Percentiles rank a stretch among this genome's conserved stretches.
These are phyloP conservation scores for Cheilosia scutellata DNA, from an alignment of 2,888 invertebrate genomes.

Conservation along the genomic window DNA sequence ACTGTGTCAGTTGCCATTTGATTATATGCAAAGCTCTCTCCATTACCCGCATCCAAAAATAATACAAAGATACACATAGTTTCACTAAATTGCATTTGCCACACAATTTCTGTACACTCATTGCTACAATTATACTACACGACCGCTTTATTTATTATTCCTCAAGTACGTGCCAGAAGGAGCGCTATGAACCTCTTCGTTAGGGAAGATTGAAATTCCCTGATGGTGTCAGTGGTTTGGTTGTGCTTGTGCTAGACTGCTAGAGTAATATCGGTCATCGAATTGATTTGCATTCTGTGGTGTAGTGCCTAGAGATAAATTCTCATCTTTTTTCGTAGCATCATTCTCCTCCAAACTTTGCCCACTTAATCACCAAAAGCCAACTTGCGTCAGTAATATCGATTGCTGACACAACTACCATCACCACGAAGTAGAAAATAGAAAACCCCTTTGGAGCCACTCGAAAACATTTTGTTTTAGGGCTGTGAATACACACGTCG, in stretches of 20 bases:
- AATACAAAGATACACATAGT: neutral
- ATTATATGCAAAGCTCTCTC: conserved; percentile 15
- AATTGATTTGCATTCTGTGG: conserved; percentile 63
- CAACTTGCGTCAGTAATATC: conserved; percentile 60
- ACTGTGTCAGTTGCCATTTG: conserved; percentile 12
- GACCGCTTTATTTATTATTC: conserved; percentile 52
- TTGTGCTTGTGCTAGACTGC: neutral
- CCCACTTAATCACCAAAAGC: conserved; percentile 26
- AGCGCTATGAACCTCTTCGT: neutral
- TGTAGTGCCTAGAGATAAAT: neutral
- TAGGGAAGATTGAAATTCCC: neutral
- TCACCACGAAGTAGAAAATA: conserved; percentile 26
- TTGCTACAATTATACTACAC: conserved; percentile 44
- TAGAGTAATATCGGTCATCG: conserved; percentile 25
- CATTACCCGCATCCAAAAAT: neutral
- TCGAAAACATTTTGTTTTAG: conserved; percentile 57
- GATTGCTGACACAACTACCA: conserved; percentile 35
- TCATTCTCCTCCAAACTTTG: neutral
- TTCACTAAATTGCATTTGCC: conserved; percentile 38
- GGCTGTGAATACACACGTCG: conserved; percentile 34
- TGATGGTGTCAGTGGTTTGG: neutral
- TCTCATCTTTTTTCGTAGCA: neutral
- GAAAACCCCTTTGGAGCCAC: conserved; percentile 38
- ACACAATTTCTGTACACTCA: conserved; percentile 40
- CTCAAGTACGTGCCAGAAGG: conserved; percentile 23